phyloP scores from a whole-genome alignment of 2,797 vertebrate genomes.

The Phoxinus dragarum region DNA sequence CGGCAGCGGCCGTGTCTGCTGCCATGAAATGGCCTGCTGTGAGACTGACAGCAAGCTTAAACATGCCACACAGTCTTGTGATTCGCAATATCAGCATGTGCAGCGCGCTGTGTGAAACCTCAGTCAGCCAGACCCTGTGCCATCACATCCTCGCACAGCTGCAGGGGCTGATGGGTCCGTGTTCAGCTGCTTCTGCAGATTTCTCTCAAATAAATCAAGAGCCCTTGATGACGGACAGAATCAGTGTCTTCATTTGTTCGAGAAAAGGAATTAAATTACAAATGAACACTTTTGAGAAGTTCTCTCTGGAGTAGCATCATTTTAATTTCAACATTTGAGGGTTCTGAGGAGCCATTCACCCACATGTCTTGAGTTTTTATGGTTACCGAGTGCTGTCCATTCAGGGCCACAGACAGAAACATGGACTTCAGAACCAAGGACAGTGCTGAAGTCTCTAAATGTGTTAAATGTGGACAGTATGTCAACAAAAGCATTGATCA shows the following conservation, averaged over 20 bases:
- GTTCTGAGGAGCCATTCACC: neutral
- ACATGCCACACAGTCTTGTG: conserved; percentile 28
- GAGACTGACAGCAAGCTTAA: conserved; percentile 54
- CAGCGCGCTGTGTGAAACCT: conserved; percentile 19
- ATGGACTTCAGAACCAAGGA: neutral
- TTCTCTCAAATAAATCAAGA: conserved; percentile 56
- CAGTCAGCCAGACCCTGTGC: conserved; percentile 12
- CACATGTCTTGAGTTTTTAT: neutral
- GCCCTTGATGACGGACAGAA: conserved; percentile 34
- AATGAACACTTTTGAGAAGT: neutral
- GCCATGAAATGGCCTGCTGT: conserved; percentile 57
- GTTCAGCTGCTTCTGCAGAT: conserved; percentile 50
- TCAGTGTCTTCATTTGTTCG: conserved; percentile 27
- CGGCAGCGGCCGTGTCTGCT: conserved; percentile 69
- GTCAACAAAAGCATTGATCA: neutral
- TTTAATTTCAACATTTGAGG: conserved; percentile 8
- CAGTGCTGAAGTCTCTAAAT: neutral
- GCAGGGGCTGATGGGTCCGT: conserved; percentile 47
- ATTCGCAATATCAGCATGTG: conserved; percentile 40
- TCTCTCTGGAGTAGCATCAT: conserved; percentile 5
- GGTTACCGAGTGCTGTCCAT: neutral
- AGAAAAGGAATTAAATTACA: neutral
- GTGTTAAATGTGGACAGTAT: neutral
- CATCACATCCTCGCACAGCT: conserved; percentile 45
- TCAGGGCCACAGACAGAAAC: conserved; percentile 10